Percentiles rank a stretch among this genome's conserved stretches.
These are phyloP conservation scores for Octodonta nipae DNA, from an alignment of 2,888 invertebrate genomes.

Conservation along the genomic window DNA sequence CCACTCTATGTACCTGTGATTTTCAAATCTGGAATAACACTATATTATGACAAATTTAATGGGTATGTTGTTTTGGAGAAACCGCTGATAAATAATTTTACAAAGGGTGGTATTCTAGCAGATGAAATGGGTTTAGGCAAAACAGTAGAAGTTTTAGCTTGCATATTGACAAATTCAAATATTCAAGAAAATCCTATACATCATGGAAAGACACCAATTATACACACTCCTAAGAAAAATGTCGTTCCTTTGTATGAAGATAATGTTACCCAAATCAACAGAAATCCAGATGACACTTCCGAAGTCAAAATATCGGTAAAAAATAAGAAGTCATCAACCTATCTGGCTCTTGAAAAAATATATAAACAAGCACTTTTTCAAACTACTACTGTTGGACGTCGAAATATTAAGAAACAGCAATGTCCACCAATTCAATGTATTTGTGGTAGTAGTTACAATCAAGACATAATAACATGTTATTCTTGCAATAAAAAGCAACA, in stretches of 20 bases:
- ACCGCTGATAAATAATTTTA: constrained; percentile 24
- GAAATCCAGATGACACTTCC: too few relatives aligned
- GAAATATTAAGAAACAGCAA: too few relatives aligned
- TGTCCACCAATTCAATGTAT: constrained; percentile 30
- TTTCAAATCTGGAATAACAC: constrained; percentile 22
- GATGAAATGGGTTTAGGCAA: constrained; percentile 77
- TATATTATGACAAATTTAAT: constrained; percentile 35
- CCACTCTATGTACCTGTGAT: constrained; percentile 25
- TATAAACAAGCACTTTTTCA: too few relatives aligned
- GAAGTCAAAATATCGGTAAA: too few relatives aligned
- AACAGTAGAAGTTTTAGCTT: constrained; percentile 60
- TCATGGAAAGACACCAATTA: too few relatives aligned
- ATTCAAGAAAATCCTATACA: too few relatives aligned
- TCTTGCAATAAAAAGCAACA: constrained; percentile 51
- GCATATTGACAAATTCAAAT: constrained; percentile 45
- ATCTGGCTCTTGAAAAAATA: too few relatives aligned
- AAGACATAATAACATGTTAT: constrained; percentile 36
- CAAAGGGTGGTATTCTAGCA: constrained; percentile 57
- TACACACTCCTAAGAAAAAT: too few relatives aligned
- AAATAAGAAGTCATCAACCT: too few relatives aligned
- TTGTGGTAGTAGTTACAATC: constrained; percentile 29
- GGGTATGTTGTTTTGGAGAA: constrained; percentile 33
- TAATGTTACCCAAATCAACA: too few relatives aligned
- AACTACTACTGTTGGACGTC: too few relatives aligned
- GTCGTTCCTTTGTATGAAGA: too few relatives aligned